Percentiles rank a stretch among this genome's conserved stretches.
Conservation (phyloP, 2,888 invertebrate genomes). For the Troglohyphantes excavatus region DNA sequence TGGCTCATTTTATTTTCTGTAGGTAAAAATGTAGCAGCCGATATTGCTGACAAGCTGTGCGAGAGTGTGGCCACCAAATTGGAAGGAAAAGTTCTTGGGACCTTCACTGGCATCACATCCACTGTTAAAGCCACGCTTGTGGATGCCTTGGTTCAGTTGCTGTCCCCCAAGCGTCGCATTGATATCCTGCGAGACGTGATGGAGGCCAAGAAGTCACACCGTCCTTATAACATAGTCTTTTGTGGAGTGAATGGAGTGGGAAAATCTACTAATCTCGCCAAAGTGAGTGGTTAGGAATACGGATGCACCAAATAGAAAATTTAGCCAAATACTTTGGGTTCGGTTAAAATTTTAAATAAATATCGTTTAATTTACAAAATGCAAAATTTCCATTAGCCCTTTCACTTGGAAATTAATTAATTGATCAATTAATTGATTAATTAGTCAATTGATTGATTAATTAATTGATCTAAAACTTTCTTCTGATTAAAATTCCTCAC, state of each 20-base stretch:
- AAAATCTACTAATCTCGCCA: slow-evolving; percentile 98
- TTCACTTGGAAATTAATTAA: neutral
- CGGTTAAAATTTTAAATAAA: too few relatives aligned
- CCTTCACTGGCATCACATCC: slow-evolving; percentile 95
- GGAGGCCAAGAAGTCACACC: slow-evolving; percentile 89
- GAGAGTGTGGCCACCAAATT: slow-evolving; percentile 94
- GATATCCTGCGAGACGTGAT: slow-evolving; percentile 98
- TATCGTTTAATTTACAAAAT: too few relatives aligned
- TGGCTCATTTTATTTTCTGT: slow-evolving; percentile 2
- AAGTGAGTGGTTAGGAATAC: slow-evolving; percentile 84
- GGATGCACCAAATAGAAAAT: too few relatives aligned
- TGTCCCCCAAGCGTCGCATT: slow-evolving; percentile 96
- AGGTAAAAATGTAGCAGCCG: slow-evolving; percentile 97
- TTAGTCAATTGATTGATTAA: too few relatives aligned
- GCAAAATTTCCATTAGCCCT: too few relatives aligned
- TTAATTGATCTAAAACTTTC: too few relatives aligned
- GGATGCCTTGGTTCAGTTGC: slow-evolving; percentile 92
- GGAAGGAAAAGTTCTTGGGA: slow-evolving; percentile 95
- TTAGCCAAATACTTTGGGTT: too few relatives aligned
- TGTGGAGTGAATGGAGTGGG: slow-evolving; percentile 99
- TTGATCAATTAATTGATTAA: too few relatives aligned
- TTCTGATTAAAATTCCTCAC: too few relatives aligned
- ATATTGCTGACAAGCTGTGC: slow-evolving; percentile 96
- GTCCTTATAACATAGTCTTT: slow-evolving; percentile 97
- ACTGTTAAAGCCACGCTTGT: slow-evolving; percentile 94